phyloP scores from a whole-genome alignment of 2,113 vertebrate genomes.

The Melanerpes aurifrons region DNA sequence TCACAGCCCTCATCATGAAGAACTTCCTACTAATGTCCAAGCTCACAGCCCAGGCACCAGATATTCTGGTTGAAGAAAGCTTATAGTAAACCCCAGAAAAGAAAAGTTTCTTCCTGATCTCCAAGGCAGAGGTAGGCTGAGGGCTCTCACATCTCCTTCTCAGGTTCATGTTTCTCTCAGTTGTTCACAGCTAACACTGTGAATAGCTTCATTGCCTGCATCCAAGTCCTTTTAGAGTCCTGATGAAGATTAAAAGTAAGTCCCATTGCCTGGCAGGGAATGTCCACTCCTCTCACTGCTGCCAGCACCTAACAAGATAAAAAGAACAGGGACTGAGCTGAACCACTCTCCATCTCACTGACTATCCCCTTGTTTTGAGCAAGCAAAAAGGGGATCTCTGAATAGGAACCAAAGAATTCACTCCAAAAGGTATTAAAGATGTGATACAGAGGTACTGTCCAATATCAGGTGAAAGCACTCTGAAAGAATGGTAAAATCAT shows the following conservation, averaged over 20 bases:
- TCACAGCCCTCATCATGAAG: no score
- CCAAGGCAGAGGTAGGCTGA: background rate
- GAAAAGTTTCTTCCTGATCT: background rate
- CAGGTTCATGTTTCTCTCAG: background rate
- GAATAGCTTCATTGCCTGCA: background rate
- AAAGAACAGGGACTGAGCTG: background rate
- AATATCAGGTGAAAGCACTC: background rate
- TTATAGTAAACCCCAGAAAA: background rate
- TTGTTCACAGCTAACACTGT: background rate
- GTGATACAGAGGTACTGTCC: background rate
- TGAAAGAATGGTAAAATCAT: slow-evolving; percentile 17
- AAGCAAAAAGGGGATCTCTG: background rate
- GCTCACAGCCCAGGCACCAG: background rate
- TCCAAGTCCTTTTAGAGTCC: background rate
- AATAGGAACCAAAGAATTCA: background rate
- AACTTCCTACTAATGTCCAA: no score
- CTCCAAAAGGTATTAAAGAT: background rate
- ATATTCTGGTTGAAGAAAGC: background rate
- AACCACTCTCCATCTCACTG: background rate
- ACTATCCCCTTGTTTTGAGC: background rate
- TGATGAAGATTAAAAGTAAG: background rate
- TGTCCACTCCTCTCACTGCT: rapidly evolving
- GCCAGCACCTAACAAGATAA: rapidly evolving
- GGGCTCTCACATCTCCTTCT: background rate
- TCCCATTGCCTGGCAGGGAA: background rate